Evolutionary conservation across 2,113 vertebrate species (phyloP), one percentile per base, ranked within the genome.

Genomic region (Danio rerio): DNA sequence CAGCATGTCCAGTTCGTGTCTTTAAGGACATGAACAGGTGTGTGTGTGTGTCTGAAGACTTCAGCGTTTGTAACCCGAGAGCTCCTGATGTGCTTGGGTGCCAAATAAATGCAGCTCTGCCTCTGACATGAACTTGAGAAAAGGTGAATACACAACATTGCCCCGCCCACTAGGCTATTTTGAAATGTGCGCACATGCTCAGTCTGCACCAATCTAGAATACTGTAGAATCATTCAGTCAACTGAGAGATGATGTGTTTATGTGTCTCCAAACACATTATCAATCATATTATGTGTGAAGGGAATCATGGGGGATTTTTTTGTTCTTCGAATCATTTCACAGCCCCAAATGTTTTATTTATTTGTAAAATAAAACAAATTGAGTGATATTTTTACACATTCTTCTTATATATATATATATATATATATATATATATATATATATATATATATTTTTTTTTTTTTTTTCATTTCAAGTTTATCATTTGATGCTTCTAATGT

Each of bases 101-200:
- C 91, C 92, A 94, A 91, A 94, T 92, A 92, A 89, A 92, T 91
- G 90, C 85, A 84, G 82, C 75, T 9, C 87, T 89, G 89, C 88
- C 88, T 91, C 91, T 84, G 87, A 93, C 88, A 89, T 92, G 93
- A 93, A 94, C 90, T 93, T 93, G 89, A 94, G 91, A 92, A 92
- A 93, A 92, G 90, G 92, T 92, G 93, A 92, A 92, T 91, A 86
- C 88, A 87, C 86, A 91, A 86, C 83, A 90, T 88, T 81, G 76
- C 62, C 87, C 86, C 56, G 40, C 63, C 87, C 88, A 88, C 16
- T 43, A 78, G 81, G 87, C 92, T 94, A 93, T 92, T 93, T 93
- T 91, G 77, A 93, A 87, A 70, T 69, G 10, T 87, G 82, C 70
- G 87, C 89, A 90, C 87, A 92, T 84, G 86, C 86, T 89, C 91